phyloP scores from a whole-genome alignment of 2,113 vertebrate genomes.

The Podiceps cristatus region DNA sequence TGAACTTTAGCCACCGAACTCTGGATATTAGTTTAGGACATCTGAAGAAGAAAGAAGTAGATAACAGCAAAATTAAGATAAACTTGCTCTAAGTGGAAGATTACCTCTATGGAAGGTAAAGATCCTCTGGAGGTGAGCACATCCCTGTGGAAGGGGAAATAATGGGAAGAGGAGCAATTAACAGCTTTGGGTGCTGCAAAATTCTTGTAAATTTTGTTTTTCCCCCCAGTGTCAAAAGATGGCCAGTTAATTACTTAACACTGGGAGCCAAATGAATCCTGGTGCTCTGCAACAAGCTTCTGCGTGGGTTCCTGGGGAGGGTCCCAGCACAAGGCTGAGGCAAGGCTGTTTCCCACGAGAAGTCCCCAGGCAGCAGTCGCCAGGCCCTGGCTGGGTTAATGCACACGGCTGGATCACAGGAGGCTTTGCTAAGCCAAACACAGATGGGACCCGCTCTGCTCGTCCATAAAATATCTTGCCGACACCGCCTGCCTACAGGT shows the following conservation, averaged over 20 bases:
- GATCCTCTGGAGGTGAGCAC: not conserved
- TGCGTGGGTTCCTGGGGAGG: not conserved
- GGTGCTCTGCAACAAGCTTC: not conserved
- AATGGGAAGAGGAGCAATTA: not conserved
- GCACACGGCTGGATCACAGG: not conserved
- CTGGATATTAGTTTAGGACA: not conserved
- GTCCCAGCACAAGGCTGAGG: not conserved
- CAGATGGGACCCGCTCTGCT: rapidly evolving
- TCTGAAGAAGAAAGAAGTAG: not conserved
- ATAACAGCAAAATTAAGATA: not conserved
- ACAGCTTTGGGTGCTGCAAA: not conserved
- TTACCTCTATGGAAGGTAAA: not conserved
- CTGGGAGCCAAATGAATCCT: not conserved
- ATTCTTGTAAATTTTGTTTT: not conserved
- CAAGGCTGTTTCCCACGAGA: not conserved
- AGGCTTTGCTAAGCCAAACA: not conserved
- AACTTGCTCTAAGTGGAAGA: not conserved
- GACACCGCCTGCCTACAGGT: not conserved
- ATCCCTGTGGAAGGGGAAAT: not conserved
- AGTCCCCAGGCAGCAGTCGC: too few species aligned
- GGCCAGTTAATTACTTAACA: not conserved
- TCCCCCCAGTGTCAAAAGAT: not conserved
- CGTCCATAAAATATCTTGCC: not conserved
- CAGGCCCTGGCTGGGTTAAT: not conserved
- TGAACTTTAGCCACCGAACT: not conserved